Evolutionary conservation across 2,888 invertebrate species (phyloP), one percentile per base, ranked within the genome.

Genomic region (Cataglyphis albicans): DNA sequence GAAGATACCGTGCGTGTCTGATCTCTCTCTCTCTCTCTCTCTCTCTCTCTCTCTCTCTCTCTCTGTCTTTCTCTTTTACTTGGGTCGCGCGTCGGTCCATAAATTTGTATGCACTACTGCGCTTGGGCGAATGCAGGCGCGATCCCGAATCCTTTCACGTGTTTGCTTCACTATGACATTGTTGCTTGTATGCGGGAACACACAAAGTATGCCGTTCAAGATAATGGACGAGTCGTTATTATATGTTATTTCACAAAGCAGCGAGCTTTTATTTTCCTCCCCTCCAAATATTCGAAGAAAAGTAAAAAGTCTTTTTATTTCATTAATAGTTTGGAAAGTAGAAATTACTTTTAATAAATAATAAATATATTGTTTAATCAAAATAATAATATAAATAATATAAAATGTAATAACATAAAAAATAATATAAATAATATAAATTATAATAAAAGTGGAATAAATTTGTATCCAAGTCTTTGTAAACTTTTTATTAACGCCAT

Each of bases 21-120:
- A 86, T 80, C 78, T 82, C 44, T 78, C 52, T 6, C 48, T 38
- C 38, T 38, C 32, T 38, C 73, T 29, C n/a, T 55, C 35, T 38
- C 38, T 38, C 21, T 72, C 3, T 57, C 48, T 38, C 38, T 38
- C 32, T 38, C 73, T 29, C n/a, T 55, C 35, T 38, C 38, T 38
- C 21, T 72, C 3, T 57, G 18, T 4, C 25, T 32, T 1, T 18
- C 44, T 9, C 9, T 55, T 9, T n/a, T 63, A 38, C 68, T 48
- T 38, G 44, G 10, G 12, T 64, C 68, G 57, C 55, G 52, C 35
- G 64, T 15, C 81, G 68, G 70, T 32, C 59, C 68, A 86, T 74
- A 86, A 84, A 86, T 86, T 84, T 82, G 82, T 82, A 86, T 84
- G 86, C 84, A 65, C 81, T 65, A 41, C 85, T 72, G 84, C 74